Conservation (phyloP, 2,113 vertebrate genomes). For the Gymnarchus niloticus region DNA sequence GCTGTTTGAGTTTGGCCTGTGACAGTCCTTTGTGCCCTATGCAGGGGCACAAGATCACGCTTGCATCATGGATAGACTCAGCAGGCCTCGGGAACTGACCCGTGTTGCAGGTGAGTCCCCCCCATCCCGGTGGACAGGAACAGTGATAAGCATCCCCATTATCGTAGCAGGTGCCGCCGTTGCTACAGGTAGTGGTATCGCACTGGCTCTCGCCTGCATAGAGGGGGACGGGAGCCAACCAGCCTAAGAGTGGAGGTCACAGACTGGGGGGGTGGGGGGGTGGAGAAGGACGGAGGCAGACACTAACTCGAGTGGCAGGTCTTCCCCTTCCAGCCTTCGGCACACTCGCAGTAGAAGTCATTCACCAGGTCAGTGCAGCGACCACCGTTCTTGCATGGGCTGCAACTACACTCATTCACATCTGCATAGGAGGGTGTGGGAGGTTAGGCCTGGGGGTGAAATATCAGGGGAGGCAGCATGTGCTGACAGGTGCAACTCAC, state of each 20-base stretch:
- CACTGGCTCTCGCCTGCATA: constrained; percentile 82
- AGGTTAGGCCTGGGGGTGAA: not conserved
- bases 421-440: constrained; percentile 55
- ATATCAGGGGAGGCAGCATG: too few relatives aligned
- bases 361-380: constrained; percentile 84
- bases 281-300: not conserved
- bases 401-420: constrained; percentile 84
- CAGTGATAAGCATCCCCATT: constrained; percentile 84
- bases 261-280: not conserved
- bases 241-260: not conserved
- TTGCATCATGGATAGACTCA: not conserved
- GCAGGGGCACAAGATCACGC: not conserved
- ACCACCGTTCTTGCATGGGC: constrained; percentile 88
- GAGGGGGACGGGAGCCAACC: not conserved
- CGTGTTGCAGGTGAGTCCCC: constrained; percentile 80
- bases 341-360: constrained; percentile 88
- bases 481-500: constrained; percentile 61
- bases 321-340: constrained; percentile 92
- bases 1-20: not conserved
- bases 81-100: constrained; percentile 59
- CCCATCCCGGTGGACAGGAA: constrained; percentile 81
- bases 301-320: constrained; percentile 94
- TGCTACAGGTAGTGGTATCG: constrained; percentile 85
- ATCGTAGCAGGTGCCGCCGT: constrained; percentile 90
- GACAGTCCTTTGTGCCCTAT: too few relatives aligned